These are phyloP conservation scores for Urocitellus parryii DNA, from an alignment of 2,113 vertebrate species.

Conservation along the genomic window DNA sequence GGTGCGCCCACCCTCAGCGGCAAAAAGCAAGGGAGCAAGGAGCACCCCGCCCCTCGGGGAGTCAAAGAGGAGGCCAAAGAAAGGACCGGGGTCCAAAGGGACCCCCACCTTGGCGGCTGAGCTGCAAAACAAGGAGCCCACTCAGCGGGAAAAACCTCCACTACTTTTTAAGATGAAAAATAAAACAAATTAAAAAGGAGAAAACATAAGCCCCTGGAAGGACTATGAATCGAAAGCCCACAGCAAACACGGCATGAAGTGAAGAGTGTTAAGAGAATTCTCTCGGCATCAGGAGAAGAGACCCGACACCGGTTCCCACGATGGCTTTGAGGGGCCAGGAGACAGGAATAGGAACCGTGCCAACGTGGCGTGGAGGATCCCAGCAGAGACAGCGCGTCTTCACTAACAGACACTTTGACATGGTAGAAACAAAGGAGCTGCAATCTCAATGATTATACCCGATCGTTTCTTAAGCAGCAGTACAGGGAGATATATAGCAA, in stretches of 20 bases:
- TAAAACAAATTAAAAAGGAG: not conserved
- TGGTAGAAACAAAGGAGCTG: not conserved
- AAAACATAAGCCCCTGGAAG: not conserved
- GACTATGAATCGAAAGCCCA: not conserved
- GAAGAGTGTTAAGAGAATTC: not conserved
- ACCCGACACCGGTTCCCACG: not conserved
- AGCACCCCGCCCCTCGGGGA: fast-evolving
- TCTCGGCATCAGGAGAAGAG: not conserved
- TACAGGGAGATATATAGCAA: not conserved
- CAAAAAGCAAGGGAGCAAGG: fast-evolving
- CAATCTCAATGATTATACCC: not conserved
- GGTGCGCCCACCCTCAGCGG: fast-evolving
- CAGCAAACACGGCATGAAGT: not conserved
- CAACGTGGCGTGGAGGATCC: no score
- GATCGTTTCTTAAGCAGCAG: not conserved
- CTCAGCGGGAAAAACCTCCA: not conserved
- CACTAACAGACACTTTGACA: not conserved
- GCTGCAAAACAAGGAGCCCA: not conserved
- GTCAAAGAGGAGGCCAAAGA: not conserved
- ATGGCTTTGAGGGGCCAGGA: no score
- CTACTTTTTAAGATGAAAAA: not conserved
- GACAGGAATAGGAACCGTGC: not conserved
- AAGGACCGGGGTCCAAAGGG: fast-evolving
- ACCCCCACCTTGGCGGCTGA: no score
- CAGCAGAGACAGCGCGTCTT: not conserved